Conservation (phyloP, 2,888 invertebrate species). For the Seira sanloemensis region DNA sequence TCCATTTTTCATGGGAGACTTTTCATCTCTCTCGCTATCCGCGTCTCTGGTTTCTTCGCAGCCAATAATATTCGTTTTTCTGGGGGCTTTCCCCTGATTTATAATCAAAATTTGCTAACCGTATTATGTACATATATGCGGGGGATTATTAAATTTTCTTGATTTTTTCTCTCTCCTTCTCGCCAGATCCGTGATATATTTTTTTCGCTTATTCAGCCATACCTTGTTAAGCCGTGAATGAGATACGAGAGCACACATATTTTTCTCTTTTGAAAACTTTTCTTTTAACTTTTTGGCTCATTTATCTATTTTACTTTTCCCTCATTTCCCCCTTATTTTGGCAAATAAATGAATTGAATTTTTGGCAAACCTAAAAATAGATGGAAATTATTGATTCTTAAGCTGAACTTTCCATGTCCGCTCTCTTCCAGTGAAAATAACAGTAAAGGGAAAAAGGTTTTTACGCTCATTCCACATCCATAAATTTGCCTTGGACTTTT, state of each 20-base stretch:
- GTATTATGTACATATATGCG: not conserved
- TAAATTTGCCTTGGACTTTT: too few relatives aligned
- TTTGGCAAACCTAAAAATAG: slow-evolving; percentile 40
- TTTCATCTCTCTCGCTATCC: not conserved
- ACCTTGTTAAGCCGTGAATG: not conserved
- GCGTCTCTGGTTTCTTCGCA: not conserved
- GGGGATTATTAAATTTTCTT: not conserved
- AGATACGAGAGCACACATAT: not conserved
- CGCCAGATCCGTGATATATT: not conserved
- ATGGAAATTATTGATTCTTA: slow-evolving; percentile 39
- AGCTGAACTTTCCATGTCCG: not conserved
- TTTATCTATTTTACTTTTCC: not conserved
- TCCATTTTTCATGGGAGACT: not conserved
- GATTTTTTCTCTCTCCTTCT: not conserved
- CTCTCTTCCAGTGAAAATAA: not conserved
- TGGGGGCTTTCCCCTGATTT: not conserved
- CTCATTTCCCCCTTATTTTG: not conserved
- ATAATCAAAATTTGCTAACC: not conserved
- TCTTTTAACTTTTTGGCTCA: not conserved
- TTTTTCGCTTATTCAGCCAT: not conserved
- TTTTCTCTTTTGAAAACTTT: not conserved
- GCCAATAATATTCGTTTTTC: not conserved
- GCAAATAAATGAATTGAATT: not conserved
- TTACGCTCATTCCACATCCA: too few relatives aligned
- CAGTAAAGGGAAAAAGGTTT: too few relatives aligned